phyloP scores from a whole-genome alignment of 2,797 vertebrate genomes.

The Helicolenus hilgendorfi region DNA sequence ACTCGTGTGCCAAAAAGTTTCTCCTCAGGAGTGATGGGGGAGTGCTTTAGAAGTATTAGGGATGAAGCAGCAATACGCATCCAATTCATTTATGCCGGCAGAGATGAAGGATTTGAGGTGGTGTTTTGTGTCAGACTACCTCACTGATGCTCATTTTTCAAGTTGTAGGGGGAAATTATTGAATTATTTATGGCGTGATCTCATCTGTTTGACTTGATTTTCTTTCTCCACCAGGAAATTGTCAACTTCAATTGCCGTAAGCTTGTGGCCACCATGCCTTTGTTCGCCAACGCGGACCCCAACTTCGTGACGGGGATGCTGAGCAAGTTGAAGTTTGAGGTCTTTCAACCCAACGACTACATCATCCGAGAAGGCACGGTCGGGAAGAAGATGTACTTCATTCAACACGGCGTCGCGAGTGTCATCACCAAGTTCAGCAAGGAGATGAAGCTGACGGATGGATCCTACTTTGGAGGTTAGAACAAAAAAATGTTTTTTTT shows the following conservation, averaged over 20 bases:
- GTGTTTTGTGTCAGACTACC: conserved; percentile 16
- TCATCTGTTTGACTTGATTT: conserved; percentile 21
- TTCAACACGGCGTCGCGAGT: conserved; percentile 97
- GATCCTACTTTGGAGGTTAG: conserved; percentile 98
- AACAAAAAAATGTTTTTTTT: background rate
- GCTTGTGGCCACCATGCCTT: conserved; percentile 98
- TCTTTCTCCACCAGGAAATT: conserved; percentile 92
- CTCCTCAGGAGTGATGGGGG: conserved; percentile 70
- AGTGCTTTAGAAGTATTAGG: conserved; percentile 78
- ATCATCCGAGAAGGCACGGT: conserved; percentile 98
- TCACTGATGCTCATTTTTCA: conserved; percentile 8
- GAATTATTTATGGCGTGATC: conserved; percentile 21
- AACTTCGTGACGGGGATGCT: conserved; percentile 99
- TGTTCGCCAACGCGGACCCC: conserved; percentile 98
- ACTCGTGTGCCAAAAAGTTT: conserved; percentile 75
- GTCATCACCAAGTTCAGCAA: conserved; percentile 98
- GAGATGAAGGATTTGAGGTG: conserved; percentile 40
- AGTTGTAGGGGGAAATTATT: background rate
- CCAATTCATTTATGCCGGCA: conserved; percentile 63
- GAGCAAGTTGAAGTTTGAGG: conserved; percentile 97
- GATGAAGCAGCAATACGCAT: conserved; percentile 69
- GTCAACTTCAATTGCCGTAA: conserved; percentile 99
- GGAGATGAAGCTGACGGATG: conserved; percentile 98
- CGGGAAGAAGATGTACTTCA: conserved; percentile 99
- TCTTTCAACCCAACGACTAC: conserved; percentile 98